Base-by-base conservation (phyloP, 1,140 invertebrate species). In the Diorhabda elongata region DNA sequence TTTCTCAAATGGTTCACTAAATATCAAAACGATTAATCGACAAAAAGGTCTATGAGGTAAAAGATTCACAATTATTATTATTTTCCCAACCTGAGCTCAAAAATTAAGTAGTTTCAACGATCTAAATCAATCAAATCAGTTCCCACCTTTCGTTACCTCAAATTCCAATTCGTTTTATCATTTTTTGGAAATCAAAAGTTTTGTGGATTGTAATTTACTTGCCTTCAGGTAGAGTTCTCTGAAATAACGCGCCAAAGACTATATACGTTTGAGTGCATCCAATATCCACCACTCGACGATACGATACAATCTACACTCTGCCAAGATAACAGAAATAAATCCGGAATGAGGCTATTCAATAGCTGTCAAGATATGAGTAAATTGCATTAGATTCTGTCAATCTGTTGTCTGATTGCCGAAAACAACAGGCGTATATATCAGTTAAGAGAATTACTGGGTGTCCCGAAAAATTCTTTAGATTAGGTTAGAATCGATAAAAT, bases 341-440 rank as follows among this genome's bases (percentile, higher is more conserved):
- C 45, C 63, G 44, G 8, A 41, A 7, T 47, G 42, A 64, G 11
- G 52, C 42, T 44, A 57, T 64, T 64, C 63, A 56, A 64, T 9
- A 64, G 45, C 63, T 64, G 63, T 64, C 63, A 47, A 64, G 63
- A 64, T 64, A 64, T 64, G 63, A 56, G 44, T 44, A 57, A 64
- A 64, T 64, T 64, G 63, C 63, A 64, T 64, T 64, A 64, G 63
- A 47, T 26, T 57, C 63, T 57, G 63, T 64, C 63, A 64, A 64
- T 64, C 52, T 44, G 52, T 47, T 56, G 43, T 47, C 44, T 64
- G 7, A 7, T 52, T 6, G 47, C 6, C 47, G 47, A 52, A 52
- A 52, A 52, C n/a, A n/a, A 26, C 26, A 26, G 26, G 26, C 26
- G 26, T 26, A 26, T 26, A 26, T 26, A 26, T 26, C 26, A 26